Base-by-base conservation (phyloP, 2,888 invertebrate genomes). In the Hartigia nigra region DNA sequence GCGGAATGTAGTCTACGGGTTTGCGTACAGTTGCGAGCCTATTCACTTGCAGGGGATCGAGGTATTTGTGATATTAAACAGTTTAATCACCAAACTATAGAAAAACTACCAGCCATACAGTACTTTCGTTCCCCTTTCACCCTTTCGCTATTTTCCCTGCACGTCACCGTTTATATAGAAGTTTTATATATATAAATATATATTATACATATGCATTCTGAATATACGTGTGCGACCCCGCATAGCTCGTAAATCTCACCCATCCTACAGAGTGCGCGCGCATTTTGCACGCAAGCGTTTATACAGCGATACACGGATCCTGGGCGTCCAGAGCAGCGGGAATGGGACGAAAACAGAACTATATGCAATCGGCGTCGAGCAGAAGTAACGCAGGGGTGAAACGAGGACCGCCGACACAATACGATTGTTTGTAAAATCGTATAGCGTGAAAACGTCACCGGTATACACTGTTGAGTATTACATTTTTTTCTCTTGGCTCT, bases 41-140 rank as follows among this genome's bases (percentile, higher is more conserved):
- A 34, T 34, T 31, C 34, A 31, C 72, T 72, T 34, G 31, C 32
- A 32, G 72, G 34, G 31, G 74, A 76, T 36, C 55, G 37, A 79
- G 84, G 83, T 88, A 87, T 85, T 84, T 85, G 86, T 83, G 85
- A 87, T 87, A 89, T 88, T 88, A 88, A 89, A 88, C 86, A 84
- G 88, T 89, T 89, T 88, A 86, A 88, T 89, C 87, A 87, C 86
- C 83, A 78, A 86, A 84, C 86, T 84, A 87, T 85, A 86, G 85
- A 87, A 88, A 87, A 87, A 85, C 76, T 70, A 82, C 84, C 31
- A 34, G 12, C 72, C 72, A 23, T 72, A 72, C 31, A 34, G 72
- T 34, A 72, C 72, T 32, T 34, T 72, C 72, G 1, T 72, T 4
- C 31, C 32, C 31, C 32, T 55, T 23, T 39, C 39, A 14, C 14